Percentiles rank a stretch among this genome's conserved stretches.
phyloP scores from a whole-genome alignment of 2,888 invertebrate species.

The Drosophila nr. perissopoda region DNA sequence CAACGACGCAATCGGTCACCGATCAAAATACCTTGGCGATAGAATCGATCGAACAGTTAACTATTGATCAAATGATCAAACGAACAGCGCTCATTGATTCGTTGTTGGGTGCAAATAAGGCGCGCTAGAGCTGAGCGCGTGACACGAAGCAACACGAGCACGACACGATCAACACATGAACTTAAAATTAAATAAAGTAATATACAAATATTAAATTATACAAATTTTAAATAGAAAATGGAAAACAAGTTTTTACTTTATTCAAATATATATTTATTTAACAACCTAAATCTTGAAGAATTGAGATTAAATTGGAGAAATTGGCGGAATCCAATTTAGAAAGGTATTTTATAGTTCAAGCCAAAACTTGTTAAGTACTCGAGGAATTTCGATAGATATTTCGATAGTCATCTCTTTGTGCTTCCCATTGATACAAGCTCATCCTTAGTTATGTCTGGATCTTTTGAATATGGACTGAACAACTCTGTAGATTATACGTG shows the following conservation, averaged over 20 bases:
- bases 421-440: slow-evolving; percentile 2
- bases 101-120: slow-evolving; percentile 2
- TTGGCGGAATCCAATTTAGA: neutral
- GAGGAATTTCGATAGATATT: neutral
- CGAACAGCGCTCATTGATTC: slow-evolving; percentile 22
- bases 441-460: slow-evolving; percentile 18
- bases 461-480: slow-evolving; percentile 17
- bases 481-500: slow-evolving; percentile 9
- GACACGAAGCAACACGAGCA: slow-evolving; percentile 15
- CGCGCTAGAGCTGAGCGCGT: slow-evolving; percentile 26
- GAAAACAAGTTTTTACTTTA: neutral
- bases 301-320: neutral
- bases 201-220: slow-evolving; percentile 33
- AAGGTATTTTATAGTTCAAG: neutral
- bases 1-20: slow-evolving; percentile 83
- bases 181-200: neutral
- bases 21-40: slow-evolving; percentile 84
- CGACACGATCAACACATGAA: neutral
- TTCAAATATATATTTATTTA: neutral
- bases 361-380: neutral
- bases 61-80: slow-evolving; percentile 29
- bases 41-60: slow-evolving; percentile 51
- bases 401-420: neutral
- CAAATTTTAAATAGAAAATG: neutral
- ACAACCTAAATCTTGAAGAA: neutral